Evolutionary conservation across 2,797 vertebrate species (phyloP).

Genomic region (Dromococcyx pavoninus): DNA sequence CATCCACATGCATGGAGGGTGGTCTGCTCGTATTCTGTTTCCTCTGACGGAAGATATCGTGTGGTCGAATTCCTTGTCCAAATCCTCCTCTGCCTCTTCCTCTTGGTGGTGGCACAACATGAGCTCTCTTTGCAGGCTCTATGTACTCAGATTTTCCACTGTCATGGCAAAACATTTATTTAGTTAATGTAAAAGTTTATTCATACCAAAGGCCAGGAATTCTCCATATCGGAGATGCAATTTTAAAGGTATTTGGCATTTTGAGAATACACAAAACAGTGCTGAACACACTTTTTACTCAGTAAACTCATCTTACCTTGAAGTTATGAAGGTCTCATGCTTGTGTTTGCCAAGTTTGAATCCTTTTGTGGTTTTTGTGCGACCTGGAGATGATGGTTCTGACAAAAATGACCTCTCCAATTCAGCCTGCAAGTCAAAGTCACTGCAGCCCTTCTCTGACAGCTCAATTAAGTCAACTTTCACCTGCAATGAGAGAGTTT

Average conservation of each 20-base stretch:
- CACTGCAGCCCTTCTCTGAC: conserved; percentile 95
- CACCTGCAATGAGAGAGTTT: conserved; percentile 77
- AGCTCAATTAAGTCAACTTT: conserved; percentile 96
- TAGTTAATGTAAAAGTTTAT: background rate
- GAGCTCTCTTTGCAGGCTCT: conserved; percentile 96
- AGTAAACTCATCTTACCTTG: conserved; percentile 81
- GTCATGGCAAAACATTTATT: conserved; percentile 21
- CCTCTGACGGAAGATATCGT: conserved; percentile 97
- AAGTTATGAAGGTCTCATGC: conserved; percentile 97
- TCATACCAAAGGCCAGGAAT: background rate
- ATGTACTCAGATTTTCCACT: conserved; percentile 96
- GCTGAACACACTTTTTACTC: background rate
- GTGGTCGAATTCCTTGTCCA: conserved; percentile 88
- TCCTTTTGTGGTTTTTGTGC: conserved; percentile 89
- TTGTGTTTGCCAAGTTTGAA: conserved; percentile 98
- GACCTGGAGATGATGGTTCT: conserved; percentile 93
- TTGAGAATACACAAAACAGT: background rate
- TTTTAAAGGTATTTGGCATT: background rate
- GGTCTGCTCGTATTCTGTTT: conserved; percentile 98
- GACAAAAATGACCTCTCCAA: conserved; percentile 95
- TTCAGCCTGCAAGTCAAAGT: conserved; percentile 94
- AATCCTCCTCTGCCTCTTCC: conserved; percentile 95
- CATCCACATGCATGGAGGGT: conserved; percentile 98
- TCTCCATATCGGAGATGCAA: background rate
- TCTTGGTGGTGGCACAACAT: conserved; percentile 92